phyloP scores from a whole-genome alignment of 2,113 vertebrate genomes.

The Catagonus wagneri region DNA sequence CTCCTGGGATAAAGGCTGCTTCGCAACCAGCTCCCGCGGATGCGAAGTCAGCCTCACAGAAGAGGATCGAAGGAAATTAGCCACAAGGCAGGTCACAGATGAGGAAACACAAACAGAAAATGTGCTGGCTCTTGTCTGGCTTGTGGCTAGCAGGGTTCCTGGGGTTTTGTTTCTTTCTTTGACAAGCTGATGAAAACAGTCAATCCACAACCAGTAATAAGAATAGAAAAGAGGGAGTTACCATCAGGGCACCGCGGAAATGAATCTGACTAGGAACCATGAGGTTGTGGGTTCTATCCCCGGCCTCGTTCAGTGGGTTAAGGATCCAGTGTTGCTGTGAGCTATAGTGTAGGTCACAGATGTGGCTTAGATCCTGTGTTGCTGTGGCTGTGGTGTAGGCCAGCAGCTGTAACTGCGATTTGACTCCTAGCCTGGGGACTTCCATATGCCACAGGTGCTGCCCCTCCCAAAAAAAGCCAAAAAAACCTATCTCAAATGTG shows the following conservation, averaged over 20 bases:
- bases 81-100: fast-evolving
- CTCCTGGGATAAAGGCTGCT: fast-evolving
- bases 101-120: fast-evolving
- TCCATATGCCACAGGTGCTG: too few species aligned
- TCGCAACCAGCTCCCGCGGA: fast-evolving
- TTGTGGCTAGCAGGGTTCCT: background rate
- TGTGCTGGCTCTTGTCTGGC: background rate
- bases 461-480: too few species aligned
- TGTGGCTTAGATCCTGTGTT: too few species aligned
- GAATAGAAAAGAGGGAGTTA: background rate
- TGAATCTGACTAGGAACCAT: too few species aligned
- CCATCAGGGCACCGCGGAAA: too few species aligned
- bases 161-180: background rate
- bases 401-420: too few species aligned
- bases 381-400: too few species aligned
- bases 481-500: background rate
- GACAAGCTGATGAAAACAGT: background rate
- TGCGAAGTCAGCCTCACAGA: background rate
- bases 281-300: too few species aligned
- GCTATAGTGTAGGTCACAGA: too few species aligned
- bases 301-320: too few species aligned
- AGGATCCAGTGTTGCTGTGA: too few species aligned
- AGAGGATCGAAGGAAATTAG: fast-evolving
- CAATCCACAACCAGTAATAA: background rate
- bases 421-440: too few species aligned